Evolutionary conservation across 2,113 vertebrate species (phyloP).

Genomic region (Aptenodytes patagonicus): DNA sequence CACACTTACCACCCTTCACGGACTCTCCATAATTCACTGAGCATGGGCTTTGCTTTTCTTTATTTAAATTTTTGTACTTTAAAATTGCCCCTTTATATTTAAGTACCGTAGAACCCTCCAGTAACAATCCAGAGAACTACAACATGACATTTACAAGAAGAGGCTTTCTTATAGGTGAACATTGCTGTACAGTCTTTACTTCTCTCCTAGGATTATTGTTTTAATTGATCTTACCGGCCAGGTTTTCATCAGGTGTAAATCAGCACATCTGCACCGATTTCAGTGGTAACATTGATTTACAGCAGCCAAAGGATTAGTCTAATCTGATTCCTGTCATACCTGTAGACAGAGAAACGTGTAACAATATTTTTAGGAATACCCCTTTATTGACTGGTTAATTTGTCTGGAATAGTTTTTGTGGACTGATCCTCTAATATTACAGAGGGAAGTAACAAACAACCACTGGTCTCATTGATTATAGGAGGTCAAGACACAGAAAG

Average conservation of each 20-base stretch:
- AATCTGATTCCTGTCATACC: not conserved
- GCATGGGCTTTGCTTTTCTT: conserved; percentile 18
- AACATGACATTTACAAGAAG: not conserved
- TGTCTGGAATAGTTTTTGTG: not conserved
- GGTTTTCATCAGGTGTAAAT: not conserved
- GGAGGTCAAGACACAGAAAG: not conserved
- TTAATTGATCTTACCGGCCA: not conserved
- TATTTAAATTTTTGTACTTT: conserved; percentile 11
- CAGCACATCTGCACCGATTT: not conserved
- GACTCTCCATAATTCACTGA: conserved; percentile 53
- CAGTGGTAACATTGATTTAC: not conserved
- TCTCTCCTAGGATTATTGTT: not conserved
- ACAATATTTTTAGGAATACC: not conserved
- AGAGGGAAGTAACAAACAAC: not conserved
- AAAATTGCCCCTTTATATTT: conserved; percentile 24
- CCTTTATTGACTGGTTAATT: not conserved
- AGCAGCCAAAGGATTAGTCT: not conserved
- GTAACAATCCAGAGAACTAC: not conserved
- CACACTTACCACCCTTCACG: conserved; percentile 28
- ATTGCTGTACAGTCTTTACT: not conserved
- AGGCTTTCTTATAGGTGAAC: not conserved
- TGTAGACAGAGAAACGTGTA: not conserved
- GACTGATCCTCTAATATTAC: not conserved
- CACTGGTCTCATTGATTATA: not conserved
- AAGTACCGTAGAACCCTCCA: not conserved